Base-by-base conservation (phyloP, 1,140 invertebrate species). In the Drosophila erecta region DNA sequence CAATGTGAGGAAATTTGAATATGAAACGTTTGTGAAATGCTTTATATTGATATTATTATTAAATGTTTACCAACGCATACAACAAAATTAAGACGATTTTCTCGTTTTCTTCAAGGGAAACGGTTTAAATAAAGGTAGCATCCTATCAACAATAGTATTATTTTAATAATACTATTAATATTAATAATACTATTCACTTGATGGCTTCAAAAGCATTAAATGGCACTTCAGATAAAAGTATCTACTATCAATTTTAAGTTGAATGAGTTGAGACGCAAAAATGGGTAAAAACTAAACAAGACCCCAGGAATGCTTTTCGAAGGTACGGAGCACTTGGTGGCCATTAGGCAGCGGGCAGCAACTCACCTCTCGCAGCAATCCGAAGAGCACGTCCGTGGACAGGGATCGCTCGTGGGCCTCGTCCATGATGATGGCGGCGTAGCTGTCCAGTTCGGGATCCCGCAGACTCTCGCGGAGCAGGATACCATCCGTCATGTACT, bases 401-500 rank as follows among this genome's bases (percentile, higher is more conserved):
- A 99, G 94, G 0, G 98, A 99, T 12, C 98, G 93, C 93, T 99
- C 99, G 92, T 99, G 98, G 85, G 99, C 99, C 94, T 99, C 99
- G 92, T 99, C 99, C 98, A 99, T 99, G 53, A 99, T 99, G 55
- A 99, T 95, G 0, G 97, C 98, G 85, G 97, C 97, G 93, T 99
- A 99, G 87, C 98, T 95, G 91, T 99, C 98, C 47, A 99, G 93
- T 92, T 99, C 98, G 0, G 98, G 95, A 90, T 99, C 98, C 1
- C 98, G 93, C 17, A 99, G 94, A 61, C 98, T 99, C 93, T 99
- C 99, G 62, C 98, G 93, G 4, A 99, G 93, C 49, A 99, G 93
- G 81, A 99, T 99, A 94, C 99, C 99, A 93, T 99, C 99, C 1
- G 99, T 99, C 98, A 99, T 99, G 92, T 99, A 99, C 93, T 99